Evolutionary conservation across 2,113 vertebrate species (phyloP).

Genomic region (Halcyon malimbica): DNA sequence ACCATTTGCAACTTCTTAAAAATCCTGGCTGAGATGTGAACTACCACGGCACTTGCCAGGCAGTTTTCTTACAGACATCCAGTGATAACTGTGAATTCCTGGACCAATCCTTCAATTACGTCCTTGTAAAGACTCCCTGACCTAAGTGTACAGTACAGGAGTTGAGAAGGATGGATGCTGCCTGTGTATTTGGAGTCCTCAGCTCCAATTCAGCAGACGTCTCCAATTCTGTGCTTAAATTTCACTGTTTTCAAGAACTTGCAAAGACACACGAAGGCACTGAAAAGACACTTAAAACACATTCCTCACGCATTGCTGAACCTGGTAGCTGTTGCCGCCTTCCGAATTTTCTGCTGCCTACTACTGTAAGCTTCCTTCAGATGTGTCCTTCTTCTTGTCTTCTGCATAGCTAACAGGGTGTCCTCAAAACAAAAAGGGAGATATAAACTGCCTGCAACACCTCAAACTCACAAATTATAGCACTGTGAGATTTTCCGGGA

Average conservation of each 20-base stretch:
- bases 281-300: not conserved
- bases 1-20: not conserved
- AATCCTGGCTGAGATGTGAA: not conserved
- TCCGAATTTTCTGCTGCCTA: not conserved
- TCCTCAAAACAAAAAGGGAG: not conserved
- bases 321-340: accelerated
- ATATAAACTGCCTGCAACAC: not conserved
- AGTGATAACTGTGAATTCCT: not conserved
- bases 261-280: not conserved
- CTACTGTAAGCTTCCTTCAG: not conserved
- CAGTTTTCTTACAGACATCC: not conserved
- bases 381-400: too few species aligned
- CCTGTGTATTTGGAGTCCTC: not conserved
- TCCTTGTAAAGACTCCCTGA: not conserved
- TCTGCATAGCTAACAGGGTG: not conserved
- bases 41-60: not conserved
- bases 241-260: not conserved
- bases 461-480: not conserved
- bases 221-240: not conserved
- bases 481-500: not conserved
- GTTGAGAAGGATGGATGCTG: accelerated
- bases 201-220: not conserved
- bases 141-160: accelerated
- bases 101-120: not conserved
- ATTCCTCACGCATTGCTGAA: not conserved